phyloP scores from a whole-genome alignment of 2,888 invertebrate species.

The Protonemura montana region DNA sequence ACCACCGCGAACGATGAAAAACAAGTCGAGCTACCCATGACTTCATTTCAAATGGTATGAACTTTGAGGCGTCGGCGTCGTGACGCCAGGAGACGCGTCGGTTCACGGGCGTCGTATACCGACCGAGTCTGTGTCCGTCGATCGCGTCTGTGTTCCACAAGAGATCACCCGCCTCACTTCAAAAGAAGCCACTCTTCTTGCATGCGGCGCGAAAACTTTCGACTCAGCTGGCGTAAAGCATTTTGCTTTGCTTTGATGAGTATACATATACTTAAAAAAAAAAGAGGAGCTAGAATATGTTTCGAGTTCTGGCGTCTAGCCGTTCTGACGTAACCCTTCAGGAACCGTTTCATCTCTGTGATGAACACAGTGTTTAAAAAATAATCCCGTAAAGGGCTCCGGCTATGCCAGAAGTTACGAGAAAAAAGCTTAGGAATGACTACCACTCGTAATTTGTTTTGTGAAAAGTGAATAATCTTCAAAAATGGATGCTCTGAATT shows the following conservation, averaged over 20 bases:
- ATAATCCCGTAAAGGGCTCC: too few species aligned
- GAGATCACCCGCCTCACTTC: not conserved
- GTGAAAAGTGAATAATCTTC: not conserved
- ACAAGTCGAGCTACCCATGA: not conserved
- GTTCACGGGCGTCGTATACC: not conserved
- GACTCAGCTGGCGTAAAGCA: not conserved
- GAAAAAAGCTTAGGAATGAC: too few species aligned
- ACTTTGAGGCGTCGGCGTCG: not conserved
- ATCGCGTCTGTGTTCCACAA: not conserved
- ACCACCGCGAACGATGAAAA: not conserved
- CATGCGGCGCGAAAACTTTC: not conserved
- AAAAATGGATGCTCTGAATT: not conserved
- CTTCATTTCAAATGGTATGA: not conserved
- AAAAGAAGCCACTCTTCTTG: slow-evolving; percentile 4
- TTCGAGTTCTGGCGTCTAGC: not conserved
- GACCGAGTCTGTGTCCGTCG: slow-evolving; percentile 9
- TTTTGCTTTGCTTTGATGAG: not conserved
- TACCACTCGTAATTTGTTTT: too few species aligned
- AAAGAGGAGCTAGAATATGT: not conserved
- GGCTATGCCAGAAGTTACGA: too few species aligned
- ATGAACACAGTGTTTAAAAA: not conserved
- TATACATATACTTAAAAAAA: not conserved
- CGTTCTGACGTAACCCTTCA: not conserved
- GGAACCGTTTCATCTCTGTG: not conserved
- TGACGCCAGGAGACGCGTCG: not conserved